Evolutionary conservation across 2,888 invertebrate genomes (phyloP).

Genomic region (Napeogenes sylphis): DNA sequence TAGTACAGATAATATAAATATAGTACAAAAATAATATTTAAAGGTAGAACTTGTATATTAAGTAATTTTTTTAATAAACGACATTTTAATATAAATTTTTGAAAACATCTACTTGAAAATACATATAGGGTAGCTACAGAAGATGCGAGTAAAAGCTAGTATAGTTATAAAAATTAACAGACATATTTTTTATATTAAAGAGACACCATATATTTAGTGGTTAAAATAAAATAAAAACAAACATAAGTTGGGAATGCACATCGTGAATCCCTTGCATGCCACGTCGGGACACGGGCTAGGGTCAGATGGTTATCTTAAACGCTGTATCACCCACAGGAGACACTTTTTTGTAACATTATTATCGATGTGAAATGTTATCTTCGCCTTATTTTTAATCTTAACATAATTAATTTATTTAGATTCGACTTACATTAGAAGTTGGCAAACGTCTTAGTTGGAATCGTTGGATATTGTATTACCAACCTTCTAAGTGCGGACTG

Average conservation of each 20-base stretch:
- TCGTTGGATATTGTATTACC: constrained; percentile 58
- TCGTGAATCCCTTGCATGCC: constrained; percentile 73
- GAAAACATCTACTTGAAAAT: too few relatives aligned
- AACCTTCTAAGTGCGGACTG: constrained; percentile 68
- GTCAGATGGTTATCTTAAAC: constrained; percentile 76
- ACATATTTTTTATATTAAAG: constrained; percentile 20
- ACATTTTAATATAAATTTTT: too few relatives aligned
- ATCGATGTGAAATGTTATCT: constrained; percentile 63
- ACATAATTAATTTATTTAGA: constrained; percentile 17
- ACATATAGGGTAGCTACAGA: too few relatives aligned
- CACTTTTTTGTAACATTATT: constrained; percentile 73
- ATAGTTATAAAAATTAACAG: too few relatives aligned
- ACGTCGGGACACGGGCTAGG: constrained; percentile 59
- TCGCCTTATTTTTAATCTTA: constrained; percentile 38
- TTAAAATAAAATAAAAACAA: constrained; percentile 50
- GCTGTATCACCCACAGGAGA: constrained; percentile 74
- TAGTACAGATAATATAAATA: too few relatives aligned
- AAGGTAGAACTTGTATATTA: too few relatives aligned
- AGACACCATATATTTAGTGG: constrained; percentile 36
- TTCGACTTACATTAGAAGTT: too few relatives aligned
- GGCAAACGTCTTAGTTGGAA: constrained; percentile 23
- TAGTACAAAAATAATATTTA: too few relatives aligned
- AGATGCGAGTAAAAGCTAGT: too few relatives aligned
- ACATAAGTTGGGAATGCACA: constrained; percentile 59
- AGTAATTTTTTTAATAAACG: too few relatives aligned